These are phyloP conservation scores for Ceratina australensis DNA, from an alignment of 1,140 invertebrate genomes.

Conservation along the genomic window DNA sequence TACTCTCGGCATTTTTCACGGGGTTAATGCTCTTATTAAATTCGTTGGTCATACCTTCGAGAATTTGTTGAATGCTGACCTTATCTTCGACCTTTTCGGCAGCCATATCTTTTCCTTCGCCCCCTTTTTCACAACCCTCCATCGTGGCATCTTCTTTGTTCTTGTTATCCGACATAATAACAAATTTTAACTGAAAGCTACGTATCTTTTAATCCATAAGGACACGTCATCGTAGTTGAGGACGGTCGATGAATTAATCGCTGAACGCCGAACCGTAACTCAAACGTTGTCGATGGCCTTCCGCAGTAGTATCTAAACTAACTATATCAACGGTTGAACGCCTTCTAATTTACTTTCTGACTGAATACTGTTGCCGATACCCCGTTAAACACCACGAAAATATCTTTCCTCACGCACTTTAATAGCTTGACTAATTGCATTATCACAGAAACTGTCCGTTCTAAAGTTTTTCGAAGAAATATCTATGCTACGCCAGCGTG, in stretches of 20 bases:
- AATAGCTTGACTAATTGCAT: slow-evolving; percentile 39
- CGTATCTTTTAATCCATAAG: slow-evolving; percentile 19
- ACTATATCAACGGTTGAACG: not conserved
- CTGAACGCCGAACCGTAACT: not conserved
- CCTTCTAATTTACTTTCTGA: slow-evolving; percentile 37
- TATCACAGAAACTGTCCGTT: slow-evolving; percentile 36
- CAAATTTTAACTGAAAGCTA: slow-evolving; percentile 31
- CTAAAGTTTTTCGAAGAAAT: slow-evolving; percentile 32
- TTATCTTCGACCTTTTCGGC: slow-evolving; percentile 69
- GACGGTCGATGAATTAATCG: not conserved
- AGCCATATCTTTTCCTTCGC: slow-evolving; percentile 65
- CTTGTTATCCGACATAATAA: slow-evolving; percentile 64
- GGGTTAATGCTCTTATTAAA: slow-evolving; percentile 74
- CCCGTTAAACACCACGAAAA: slow-evolving; percentile 15
- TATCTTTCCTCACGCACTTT: slow-evolving; percentile 9
- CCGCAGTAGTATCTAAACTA: slow-evolving; percentile 13
- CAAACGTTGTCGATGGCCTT: slow-evolving; percentile 38
- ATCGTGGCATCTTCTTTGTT: slow-evolving; percentile 60
- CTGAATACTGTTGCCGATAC: slow-evolving; percentile 30
- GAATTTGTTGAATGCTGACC: slow-evolving; percentile 77
- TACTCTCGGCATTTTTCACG: slow-evolving; percentile 48
- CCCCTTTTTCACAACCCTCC: slow-evolving; percentile 69
- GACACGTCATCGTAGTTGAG: slow-evolving; percentile 1
- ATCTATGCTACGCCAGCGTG: slow-evolving; percentile 56
- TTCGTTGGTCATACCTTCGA: slow-evolving; percentile 79